Evolutionary conservation across 2,113 vertebrate genomes (phyloP), one percentile per base, ranked within the genome.

Genomic region (Microtus oregoni): DNA sequence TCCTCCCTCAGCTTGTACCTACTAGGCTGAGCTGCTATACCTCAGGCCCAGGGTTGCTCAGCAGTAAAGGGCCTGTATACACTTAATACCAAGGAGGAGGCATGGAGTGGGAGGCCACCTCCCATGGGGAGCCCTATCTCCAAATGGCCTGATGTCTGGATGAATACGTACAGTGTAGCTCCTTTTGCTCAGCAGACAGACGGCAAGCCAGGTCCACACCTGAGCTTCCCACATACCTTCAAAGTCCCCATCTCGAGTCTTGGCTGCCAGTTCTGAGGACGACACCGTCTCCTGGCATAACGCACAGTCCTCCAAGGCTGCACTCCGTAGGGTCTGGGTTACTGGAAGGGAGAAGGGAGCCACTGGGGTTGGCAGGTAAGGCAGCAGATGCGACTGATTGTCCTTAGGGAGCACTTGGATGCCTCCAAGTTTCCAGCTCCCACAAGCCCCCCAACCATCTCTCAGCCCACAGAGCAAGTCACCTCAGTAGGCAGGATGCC

Each of bases 241-340:
- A 72, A 99, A 99, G 94, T 99, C 99, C 7, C 99, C 99, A 12
- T 99, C 99, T 63, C 98, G 98, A 94, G 99, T 99, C 98, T 99
- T 99, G 94, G 99, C 99, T 93, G 99, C 99, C 47, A 99, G 98
- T 96, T 99, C 99, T 2, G 99, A 99, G 95, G 99, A 99, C 3
- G 99, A 99, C 97, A 99, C 98, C 44, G 99, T 99, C 98, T 99
- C 99, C 97, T 99, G 99, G 98, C 99, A 99, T 81, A 99, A 98
- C 72, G 99, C 99, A 68, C 99, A 99, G 97, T 99, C 99, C 98
- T 99, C 99, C 94, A 99, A 73, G 76, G 99, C 98, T 0, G 99
- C 99, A 44, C 98, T 99, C 95, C 99, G 98, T 96, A 99, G 98
- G 72, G 98, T 98, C 76, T 99, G 99, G 85, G 98, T 99, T 97